Evolutionary conservation across 2,113 vertebrate species (phyloP).

Genomic region (Myiozetetes cayanensis): DNA sequence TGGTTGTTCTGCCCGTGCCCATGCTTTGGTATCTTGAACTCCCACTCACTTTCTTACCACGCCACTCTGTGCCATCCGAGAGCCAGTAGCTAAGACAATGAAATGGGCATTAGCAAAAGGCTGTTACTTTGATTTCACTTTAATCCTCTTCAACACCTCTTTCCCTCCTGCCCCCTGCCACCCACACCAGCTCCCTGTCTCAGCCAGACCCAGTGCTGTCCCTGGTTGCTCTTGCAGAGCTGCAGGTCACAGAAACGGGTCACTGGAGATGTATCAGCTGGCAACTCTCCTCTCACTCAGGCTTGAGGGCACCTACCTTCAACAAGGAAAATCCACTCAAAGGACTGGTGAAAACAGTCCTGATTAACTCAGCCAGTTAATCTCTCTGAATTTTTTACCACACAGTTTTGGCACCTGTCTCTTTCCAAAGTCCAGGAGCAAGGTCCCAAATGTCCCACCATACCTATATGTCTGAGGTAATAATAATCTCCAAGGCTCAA

Average conservation of each 20-base stretch:
- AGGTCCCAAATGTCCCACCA: not conserved
- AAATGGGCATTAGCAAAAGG: not conserved
- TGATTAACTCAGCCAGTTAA: not conserved
- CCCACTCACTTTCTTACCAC: not conserved
- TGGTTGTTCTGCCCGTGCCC: not conserved
- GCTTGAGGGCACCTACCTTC: not conserved
- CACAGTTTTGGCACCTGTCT: not conserved
- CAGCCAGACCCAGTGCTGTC: not conserved
- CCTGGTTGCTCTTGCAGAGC: not conserved
- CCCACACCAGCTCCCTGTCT: not conserved
- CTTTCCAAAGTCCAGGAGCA: not conserved
- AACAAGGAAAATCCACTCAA: not conserved
- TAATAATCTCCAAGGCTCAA: not conserved
- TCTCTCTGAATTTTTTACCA: not conserved
- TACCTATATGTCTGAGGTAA: not conserved
- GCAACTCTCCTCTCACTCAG: not conserved
- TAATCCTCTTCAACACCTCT: not conserved
- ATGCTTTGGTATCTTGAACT: not conserved
- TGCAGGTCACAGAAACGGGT: rapidly evolving
- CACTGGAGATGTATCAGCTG: not conserved
- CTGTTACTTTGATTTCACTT: not conserved
- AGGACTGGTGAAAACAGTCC: not conserved
- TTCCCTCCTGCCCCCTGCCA: not conserved
- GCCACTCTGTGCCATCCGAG: not conserved
- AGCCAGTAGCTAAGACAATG: not conserved